Evolutionary conservation across 2,888 invertebrate genomes (phyloP).

Genomic region (Dicycla oo): DNA sequence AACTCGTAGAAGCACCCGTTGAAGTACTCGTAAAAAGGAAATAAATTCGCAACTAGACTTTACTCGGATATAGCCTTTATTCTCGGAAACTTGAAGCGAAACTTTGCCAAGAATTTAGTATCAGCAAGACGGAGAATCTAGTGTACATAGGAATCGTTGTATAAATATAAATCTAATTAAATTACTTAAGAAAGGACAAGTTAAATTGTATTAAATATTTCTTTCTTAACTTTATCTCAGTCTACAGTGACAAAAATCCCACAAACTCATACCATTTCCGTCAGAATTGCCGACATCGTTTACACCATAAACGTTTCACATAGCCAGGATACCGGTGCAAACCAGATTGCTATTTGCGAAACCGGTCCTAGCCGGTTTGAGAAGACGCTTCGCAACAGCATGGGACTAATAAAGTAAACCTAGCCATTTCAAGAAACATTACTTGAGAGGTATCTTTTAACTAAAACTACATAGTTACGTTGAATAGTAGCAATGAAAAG

Average conservation of each 20-base stretch:
- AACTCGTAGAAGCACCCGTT: constrained; percentile 1
- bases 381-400: constrained; percentile 42
- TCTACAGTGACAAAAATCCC: background rate
- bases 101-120: constrained; percentile 35
- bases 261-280: constrained; percentile 20
- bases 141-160: constrained; percentile 14
- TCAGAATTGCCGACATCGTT: constrained; percentile 26
- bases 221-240: background rate
- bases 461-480: constrained; percentile 4
- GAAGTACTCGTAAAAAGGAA: constrained; percentile 39
- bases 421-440: constrained; percentile 35
- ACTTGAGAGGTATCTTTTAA: background rate
- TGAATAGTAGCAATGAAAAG: constrained; percentile 11
- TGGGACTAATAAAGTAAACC: constrained; percentile 36
- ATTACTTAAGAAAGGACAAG: background rate
- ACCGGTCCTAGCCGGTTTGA: constrained; percentile 52
- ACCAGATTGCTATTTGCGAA: constrained; percentile 41
- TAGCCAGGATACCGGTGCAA: constrained; percentile 51
- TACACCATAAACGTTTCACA: constrained; percentile 48
- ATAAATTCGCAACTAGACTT: constrained; percentile 27
- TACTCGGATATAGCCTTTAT: constrained; percentile 18
- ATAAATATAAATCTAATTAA: background rate
- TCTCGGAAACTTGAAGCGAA: constrained; percentile 35
- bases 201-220: background rate
- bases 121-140: constrained; percentile 30